Conservation (phyloP, 2,113 vertebrate genomes). For the Chloroceryle aenea region DNA sequence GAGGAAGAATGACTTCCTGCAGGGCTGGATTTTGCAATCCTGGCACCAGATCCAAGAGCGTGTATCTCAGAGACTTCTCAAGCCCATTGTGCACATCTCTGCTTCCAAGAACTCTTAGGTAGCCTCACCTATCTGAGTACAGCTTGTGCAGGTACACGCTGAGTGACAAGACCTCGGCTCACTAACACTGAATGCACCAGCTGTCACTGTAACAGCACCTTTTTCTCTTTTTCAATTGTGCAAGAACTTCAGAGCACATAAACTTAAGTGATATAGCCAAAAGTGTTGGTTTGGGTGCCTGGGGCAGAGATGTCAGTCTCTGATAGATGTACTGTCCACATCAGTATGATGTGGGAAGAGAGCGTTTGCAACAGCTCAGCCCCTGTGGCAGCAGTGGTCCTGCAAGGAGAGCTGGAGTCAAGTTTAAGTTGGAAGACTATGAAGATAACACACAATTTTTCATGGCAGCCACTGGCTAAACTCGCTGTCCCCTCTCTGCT, state of each 20-base stretch:
- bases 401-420: neutral
- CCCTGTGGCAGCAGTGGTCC: neutral
- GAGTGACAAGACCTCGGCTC: neutral
- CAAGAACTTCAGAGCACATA: neutral
- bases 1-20: neutral
- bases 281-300: neutral
- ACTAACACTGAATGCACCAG: neutral
- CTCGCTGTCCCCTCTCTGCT: neutral
- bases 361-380: neutral
- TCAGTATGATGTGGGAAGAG: fast-evolving
- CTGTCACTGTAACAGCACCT: neutral
- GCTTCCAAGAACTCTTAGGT: neutral
- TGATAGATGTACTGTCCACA: fast-evolving
- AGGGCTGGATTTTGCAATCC: neutral
- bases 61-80: neutral
- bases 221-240: neutral
- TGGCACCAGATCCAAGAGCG: neutral
- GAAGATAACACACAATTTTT: neutral
- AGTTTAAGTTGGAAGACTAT: neutral
- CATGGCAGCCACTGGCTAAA: neutral
- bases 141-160: neutral
- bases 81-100: neutral
- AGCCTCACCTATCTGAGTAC: neutral
- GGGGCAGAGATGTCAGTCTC: neutral
- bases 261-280: neutral